Evolutionary conservation across 2,113 vertebrate genomes (phyloP).

Genomic region (Blennius ocellaris): DNA sequence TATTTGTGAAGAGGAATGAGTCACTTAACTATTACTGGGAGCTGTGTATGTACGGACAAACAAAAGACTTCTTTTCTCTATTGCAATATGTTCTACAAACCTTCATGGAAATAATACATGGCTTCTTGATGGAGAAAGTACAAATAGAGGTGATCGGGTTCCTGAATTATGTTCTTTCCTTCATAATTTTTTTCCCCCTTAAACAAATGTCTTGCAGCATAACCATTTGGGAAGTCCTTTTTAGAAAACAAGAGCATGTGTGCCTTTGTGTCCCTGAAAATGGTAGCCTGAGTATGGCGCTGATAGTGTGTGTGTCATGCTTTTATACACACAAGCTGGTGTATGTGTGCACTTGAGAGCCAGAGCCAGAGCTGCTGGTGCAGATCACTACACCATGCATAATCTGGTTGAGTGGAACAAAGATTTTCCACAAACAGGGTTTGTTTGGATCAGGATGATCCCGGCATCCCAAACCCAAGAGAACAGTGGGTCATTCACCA

Average conservation of each 20-base stretch:
- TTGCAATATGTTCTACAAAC: conserved; percentile 15
- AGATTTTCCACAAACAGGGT: conserved; percentile 63
- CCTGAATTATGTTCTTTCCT: conserved; percentile 40
- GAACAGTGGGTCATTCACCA: conserved; percentile 74
- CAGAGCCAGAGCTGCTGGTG: conserved; percentile 48
- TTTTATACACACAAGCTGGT: neutral
- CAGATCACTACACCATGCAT: conserved; percentile 53
- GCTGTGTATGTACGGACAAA: conserved; percentile 13
- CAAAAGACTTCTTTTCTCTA: neutral
- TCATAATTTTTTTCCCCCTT: conserved; percentile 13
- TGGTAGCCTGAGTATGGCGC: neutral
- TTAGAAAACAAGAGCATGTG: conserved; percentile 24
- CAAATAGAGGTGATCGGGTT: conserved; percentile 44
- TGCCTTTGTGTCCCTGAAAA: conserved; percentile 22
- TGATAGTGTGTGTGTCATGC: neutral
- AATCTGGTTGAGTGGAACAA: conserved; percentile 74
- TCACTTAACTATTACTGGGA: conserved; percentile 55
- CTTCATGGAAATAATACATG: neutral
- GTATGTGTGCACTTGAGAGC: neutral
- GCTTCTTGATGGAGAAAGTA: conserved; percentile 12
- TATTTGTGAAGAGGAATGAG: conserved; percentile 49
- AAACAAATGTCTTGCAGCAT: conserved; percentile 20
- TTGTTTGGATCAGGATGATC: conserved; percentile 55
- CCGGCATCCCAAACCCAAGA: conserved; percentile 59
- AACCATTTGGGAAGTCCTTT: conserved; percentile 36